Base-by-base conservation (phyloP, 2,113 vertebrate genomes). In the Cavia porcellus region DNA sequence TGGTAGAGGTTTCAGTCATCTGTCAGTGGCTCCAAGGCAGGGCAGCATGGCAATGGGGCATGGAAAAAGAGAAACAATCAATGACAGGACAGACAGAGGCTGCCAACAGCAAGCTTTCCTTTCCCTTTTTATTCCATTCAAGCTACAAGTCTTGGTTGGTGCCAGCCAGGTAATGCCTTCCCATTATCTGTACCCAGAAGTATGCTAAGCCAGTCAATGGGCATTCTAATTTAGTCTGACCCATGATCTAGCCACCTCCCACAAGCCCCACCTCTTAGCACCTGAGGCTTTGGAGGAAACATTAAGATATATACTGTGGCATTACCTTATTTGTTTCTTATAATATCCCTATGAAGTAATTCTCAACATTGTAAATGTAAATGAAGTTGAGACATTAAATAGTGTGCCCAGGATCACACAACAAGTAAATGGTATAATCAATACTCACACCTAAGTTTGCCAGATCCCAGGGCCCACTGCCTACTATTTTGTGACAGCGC, bases 251-350 rank as follows among this genome's bases (percentile, higher is more conserved):
- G 38, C 72, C 9, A 45, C 38, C 72, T 74, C n/a, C 38, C 38
- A 25, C 38, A 74, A 74, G 22, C 20, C 64, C 64, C 64, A 66
- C 12, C 28, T 72, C n/a, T 74, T 38, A 74, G 72, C 20, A 45
- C 72, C 72, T 74, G 38, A 45, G 10, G 72, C 38, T 42, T 74
- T 74, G 11, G 72, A 22, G 72, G 72, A 70, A 38, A 45, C 9
- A 74, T 74, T 25, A 20, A 74, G 72, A 45, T 74, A 74, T 42
- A 74, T 45, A 25, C 24, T 22, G 45, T 45, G 22, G 24, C 61
- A 62, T 82, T 91, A 47, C 74, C 32, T 95, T 70, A 74, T 75
- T 61, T 92, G 93, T 88, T 94, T 57, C 20, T 95, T 93, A 35
- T 47, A 42, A 72, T 94, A 92, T 80, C 64, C 38, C 52, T 77